Percentiles rank a stretch among this genome's conserved stretches.
These are phyloP conservation scores for Heliconius congener DNA, from an alignment of 1,140 invertebrate genomes.

Conservation along the genomic window DNA sequence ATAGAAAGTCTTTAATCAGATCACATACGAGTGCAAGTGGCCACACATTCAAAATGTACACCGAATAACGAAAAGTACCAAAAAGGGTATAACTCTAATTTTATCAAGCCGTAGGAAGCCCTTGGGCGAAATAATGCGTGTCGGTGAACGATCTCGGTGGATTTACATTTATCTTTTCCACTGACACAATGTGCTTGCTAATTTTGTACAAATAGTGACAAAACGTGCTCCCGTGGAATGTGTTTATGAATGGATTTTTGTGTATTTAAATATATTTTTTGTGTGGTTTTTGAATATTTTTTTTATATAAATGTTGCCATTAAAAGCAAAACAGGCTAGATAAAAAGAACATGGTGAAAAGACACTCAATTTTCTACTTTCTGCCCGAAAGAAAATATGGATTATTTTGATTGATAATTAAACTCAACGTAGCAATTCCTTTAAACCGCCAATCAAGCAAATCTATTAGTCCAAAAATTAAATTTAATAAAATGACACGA, in stretches of 20 bases:
- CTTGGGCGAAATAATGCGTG: constrained; percentile 38
- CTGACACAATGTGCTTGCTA: constrained; percentile 44
- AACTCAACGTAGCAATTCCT: no score
- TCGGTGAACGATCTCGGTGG: constrained; percentile 43
- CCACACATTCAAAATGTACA: background rate
- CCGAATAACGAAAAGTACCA: background rate
- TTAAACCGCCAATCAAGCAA: no score
- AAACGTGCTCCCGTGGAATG: constrained; percentile 32
- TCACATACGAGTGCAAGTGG: background rate
- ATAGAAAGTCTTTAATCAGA: background rate
- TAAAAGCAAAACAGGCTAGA: no score
- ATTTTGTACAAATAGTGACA: constrained; percentile 48
- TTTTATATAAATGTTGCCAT: background rate
- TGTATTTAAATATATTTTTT: background rate
- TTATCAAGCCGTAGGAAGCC: constrained; percentile 27
- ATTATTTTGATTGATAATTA: no score
- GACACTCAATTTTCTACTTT: no score
- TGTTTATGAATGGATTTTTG: constrained; percentile 11
- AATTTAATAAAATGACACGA: no score
- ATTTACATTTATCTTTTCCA: constrained; percentile 51
- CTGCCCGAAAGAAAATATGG: no score
- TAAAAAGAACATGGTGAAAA: no score
- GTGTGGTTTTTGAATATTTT: constrained; percentile 11
- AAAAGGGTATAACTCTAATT: constrained; percentile 17
- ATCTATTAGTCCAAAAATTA: no score